These are phyloP conservation scores for Ceratosolen solmsi DNA, from an alignment of 1,140 invertebrate genomes.

Conservation along the genomic window DNA sequence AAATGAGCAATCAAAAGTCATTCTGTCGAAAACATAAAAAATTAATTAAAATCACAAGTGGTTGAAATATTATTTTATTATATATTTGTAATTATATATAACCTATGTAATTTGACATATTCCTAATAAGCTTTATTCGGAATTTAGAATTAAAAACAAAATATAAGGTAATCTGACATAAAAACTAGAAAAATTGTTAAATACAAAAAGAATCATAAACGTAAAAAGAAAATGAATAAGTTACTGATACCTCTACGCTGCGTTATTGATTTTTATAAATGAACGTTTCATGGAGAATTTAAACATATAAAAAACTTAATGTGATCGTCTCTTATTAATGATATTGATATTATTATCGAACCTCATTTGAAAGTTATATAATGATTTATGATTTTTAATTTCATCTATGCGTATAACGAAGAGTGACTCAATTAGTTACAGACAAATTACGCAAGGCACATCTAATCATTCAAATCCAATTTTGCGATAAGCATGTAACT, in stretches of 20 bases:
- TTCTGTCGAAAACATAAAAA: no score
- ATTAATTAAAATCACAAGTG: no score
- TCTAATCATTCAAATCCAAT: constrained; percentile 53
- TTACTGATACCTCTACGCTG: background rate
- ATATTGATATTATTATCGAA: constrained; percentile 14
- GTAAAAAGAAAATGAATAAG: constrained; percentile 8
- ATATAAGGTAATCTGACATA: background rate
- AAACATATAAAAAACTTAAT: constrained; percentile 13
- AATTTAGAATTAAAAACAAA: constrained; percentile 4
- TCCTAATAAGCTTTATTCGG: background rate
- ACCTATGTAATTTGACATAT: background rate
- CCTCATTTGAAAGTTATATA: constrained; percentile 10
- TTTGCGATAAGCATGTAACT: constrained; percentile 38
- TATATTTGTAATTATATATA: no score
- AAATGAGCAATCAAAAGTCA: no score
- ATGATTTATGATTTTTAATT: constrained; percentile 26
- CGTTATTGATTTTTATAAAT: background rate
- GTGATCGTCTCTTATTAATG: background rate
- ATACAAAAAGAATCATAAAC: constrained; percentile 16
- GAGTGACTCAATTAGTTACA: constrained; percentile 40
- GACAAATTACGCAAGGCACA: constrained; percentile 35
- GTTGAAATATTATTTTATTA: no score
- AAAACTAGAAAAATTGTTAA: background rate
- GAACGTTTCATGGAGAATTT: background rate
- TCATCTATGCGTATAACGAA: constrained; percentile 20